These are phyloP conservation scores for Andrena marginata DNA, from an alignment of 2,888 invertebrate genomes.

Conservation along the genomic window DNA sequence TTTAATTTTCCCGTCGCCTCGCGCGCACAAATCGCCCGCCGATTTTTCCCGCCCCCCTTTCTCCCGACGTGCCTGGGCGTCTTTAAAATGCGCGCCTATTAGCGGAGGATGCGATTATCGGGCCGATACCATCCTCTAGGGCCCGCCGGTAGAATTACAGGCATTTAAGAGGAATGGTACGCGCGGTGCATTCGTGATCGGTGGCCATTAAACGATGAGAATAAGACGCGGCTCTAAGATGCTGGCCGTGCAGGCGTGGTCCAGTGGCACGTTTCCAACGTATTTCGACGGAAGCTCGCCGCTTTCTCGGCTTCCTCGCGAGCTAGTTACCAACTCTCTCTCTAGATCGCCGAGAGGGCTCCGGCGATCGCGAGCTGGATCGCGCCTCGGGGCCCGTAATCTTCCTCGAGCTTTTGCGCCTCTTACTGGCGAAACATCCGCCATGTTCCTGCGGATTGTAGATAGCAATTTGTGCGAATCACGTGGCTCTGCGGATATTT, in stretches of 20 bases:
- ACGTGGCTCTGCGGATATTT: too few species aligned
- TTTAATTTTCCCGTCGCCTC: constrained; percentile 30
- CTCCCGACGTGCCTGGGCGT: not conserved
- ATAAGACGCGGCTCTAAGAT: not conserved
- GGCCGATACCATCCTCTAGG: constrained; percentile 5
- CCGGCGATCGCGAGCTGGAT: constrained; percentile 48
- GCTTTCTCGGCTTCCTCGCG: constrained; percentile 74
- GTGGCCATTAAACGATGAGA: constrained; percentile 23
- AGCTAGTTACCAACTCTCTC: constrained; percentile 72
- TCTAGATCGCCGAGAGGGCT: constrained; percentile 44
- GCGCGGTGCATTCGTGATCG: constrained; percentile 21
- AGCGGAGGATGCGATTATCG: constrained; percentile 25
- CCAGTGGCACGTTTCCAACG: constrained; percentile 64
- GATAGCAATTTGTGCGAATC: not conserved
- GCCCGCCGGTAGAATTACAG: constrained; percentile 27
- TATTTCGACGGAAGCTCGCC: constrained; percentile 69
- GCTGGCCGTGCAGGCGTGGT: constrained; percentile 62
- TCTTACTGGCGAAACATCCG: not conserved
- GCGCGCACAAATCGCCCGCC: not conserved
- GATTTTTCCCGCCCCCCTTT: not conserved
- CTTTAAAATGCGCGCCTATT: constrained; percentile 31
- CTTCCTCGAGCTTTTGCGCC: constrained; percentile 1
- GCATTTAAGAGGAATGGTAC: constrained; percentile 17
- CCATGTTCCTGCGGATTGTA: not conserved
- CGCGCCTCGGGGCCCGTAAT: not conserved